These are phyloP conservation scores for Micronycteris hirsuta DNA, from an alignment of 2,113 vertebrate species.

Conservation along the genomic window DNA sequence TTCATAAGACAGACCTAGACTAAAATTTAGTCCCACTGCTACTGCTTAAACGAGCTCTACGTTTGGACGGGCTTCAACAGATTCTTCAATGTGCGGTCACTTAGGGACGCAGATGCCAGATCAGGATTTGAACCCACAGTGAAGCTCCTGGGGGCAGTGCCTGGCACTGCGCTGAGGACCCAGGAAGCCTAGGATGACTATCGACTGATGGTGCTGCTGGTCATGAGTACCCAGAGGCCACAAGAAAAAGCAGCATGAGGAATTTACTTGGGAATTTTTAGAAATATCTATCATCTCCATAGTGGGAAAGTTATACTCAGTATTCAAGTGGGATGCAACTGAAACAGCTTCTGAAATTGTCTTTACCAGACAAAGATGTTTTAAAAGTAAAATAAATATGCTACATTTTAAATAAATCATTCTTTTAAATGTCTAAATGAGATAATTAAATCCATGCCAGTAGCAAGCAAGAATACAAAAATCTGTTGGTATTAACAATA, in stretches of 20 bases:
- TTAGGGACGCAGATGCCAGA: neutral
- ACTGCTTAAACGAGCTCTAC: constrained; percentile 49
- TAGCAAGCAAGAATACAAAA: neutral
- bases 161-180: neutral
- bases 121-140: neutral
- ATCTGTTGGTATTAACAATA: neutral
- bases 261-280: neutral
- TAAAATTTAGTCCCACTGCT: constrained; percentile 56
- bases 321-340: neutral
- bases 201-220: neutral
- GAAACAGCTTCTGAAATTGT: neutral
- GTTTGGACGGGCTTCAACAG: neutral
- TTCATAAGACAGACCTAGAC: constrained; percentile 58
- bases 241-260: neutral
- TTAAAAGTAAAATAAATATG: neutral
- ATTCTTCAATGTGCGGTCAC: neutral
- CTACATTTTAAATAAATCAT: neutral
- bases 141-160: neutral
- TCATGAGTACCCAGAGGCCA: neutral
- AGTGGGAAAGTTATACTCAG: neutral
- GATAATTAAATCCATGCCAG: neutral
- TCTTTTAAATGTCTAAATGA: neutral
- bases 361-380: neutral
- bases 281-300: neutral
- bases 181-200: neutral